phyloP scores from a whole-genome alignment of 2,797 vertebrate species.

The Notolabrus celidotus region DNA sequence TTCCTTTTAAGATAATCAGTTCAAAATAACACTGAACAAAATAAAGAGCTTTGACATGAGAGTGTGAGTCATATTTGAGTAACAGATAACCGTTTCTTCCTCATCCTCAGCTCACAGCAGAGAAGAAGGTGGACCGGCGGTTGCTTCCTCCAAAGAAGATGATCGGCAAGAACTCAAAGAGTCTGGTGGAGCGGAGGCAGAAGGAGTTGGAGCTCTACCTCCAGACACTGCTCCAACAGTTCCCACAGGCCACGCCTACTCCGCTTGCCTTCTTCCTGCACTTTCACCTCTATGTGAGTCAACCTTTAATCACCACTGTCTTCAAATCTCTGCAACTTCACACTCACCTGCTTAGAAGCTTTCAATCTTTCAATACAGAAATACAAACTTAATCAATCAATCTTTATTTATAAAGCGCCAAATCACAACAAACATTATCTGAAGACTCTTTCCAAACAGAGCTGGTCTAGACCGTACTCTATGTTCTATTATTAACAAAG shows the following conservation, averaged over 20 bases:
- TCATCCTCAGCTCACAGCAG: constrained; percentile 87
- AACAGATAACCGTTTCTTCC: background rate
- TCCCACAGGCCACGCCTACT: constrained; percentile 89
- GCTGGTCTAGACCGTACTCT: too few relatives aligned
- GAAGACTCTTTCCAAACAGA: too few relatives aligned
- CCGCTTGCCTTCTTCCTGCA: constrained; percentile 91
- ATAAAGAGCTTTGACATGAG: background rate
- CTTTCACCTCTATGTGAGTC: constrained; percentile 96
- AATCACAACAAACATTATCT: too few relatives aligned
- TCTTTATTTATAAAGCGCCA: too few relatives aligned
- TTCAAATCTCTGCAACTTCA: background rate
- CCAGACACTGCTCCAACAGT: constrained; percentile 90
- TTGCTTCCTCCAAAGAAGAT: constrained; percentile 98
- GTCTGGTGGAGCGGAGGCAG: constrained; percentile 94
- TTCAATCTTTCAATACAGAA: too few relatives aligned
- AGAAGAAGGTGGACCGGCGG: constrained; percentile 93
- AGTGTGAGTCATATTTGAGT: background rate
- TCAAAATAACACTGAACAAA: background rate
- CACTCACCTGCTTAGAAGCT: background rate
- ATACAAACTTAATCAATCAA: too few relatives aligned
- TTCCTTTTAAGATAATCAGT: background rate
- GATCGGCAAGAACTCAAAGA: constrained; percentile 97
- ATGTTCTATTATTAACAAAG: too few relatives aligned
- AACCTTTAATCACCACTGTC: background rate
- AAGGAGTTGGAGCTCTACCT: constrained; percentile 96